These are phyloP conservation scores for Neria commutata DNA, from an alignment of 2,888 invertebrate genomes.

Conservation along the genomic window DNA sequence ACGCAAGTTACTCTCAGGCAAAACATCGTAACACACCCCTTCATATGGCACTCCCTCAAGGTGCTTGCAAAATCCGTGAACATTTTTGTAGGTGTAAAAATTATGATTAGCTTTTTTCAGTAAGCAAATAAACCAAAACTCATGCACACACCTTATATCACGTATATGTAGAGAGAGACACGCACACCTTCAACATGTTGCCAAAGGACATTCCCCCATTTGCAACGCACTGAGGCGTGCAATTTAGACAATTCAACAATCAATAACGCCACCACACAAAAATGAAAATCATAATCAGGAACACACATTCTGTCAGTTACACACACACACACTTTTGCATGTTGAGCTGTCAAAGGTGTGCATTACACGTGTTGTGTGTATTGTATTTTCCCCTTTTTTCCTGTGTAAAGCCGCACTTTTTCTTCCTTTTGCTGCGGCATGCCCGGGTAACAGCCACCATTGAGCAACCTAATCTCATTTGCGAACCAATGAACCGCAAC, in stretches of 20 bases:
- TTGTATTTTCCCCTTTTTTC: neutral
- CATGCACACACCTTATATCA: conserved; percentile 21
- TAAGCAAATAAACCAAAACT: conserved; percentile 17
- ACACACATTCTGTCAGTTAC: conserved; percentile 5
- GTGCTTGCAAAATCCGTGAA: no score
- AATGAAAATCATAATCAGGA: neutral
- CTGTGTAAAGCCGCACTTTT: neutral
- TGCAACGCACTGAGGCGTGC: conserved; percentile 41
- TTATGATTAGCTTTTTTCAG: conserved; percentile 35
- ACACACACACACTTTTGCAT: conserved; percentile 16
- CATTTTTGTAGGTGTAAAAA: conserved; percentile 40
- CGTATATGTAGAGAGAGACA: conserved; percentile 16
- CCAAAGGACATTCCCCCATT: neutral
- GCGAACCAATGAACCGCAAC: conserved; percentile 32
- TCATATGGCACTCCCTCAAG: conserved; percentile 7
- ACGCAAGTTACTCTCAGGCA: neutral
- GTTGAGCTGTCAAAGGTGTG: conserved; percentile 39
- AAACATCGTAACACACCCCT: conserved; percentile 5
- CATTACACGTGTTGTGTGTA: conserved; percentile 37
- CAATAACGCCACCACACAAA: conserved; percentile 30
- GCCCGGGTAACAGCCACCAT: conserved; percentile 15
- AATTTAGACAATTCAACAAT: conserved; percentile 45
- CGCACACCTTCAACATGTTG: neutral
- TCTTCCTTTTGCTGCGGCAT: no score
- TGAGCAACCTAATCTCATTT: conserved; percentile 31